Evolutionary conservation across 2,113 vertebrate species (phyloP).

Genomic region (Scartelaos histophorus): DNA sequence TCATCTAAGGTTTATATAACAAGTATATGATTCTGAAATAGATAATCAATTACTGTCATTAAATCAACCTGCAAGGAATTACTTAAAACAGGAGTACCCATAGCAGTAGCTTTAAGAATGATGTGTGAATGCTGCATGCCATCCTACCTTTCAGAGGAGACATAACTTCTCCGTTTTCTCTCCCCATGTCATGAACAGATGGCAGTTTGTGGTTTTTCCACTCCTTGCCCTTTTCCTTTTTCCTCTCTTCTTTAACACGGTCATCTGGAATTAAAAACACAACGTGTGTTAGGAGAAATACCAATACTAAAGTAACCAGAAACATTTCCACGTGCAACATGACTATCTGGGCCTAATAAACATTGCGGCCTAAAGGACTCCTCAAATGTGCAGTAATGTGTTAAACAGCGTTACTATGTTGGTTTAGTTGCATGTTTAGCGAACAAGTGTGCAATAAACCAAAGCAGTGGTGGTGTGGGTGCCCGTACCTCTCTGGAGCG

Average conservation of each 20-base stretch:
- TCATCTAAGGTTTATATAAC: too few species aligned
- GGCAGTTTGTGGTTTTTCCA: slow-evolving; percentile 87
- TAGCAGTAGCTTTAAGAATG: not conserved
- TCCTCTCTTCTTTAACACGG: slow-evolving; percentile 82
- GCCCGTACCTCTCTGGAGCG: slow-evolving; percentile 63
- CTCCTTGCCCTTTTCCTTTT: slow-evolving; percentile 85
- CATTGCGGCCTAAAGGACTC: slow-evolving; percentile 49
- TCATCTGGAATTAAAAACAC: slow-evolving; percentile 80
- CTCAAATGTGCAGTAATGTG: slow-evolving; percentile 30
- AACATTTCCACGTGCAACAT: slow-evolving; percentile 71
- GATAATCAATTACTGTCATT: not conserved
- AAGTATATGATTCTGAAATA: too few species aligned
- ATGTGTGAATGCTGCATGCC: not conserved
- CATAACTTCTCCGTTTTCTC: slow-evolving; percentile 88
- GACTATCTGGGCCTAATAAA: slow-evolving; percentile 67
- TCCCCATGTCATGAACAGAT: slow-evolving; percentile 84
- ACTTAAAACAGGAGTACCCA: not conserved
- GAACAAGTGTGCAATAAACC: not conserved
- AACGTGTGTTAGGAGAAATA: slow-evolving; percentile 13
- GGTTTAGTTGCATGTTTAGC: accelerated
- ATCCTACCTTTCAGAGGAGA: slow-evolving; percentile 85
- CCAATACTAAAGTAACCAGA: slow-evolving; percentile 24
- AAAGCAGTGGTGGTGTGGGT: not conserved
- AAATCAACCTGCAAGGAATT: not conserved
- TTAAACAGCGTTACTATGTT: not conserved